These are phyloP conservation scores for Chloromyia formosa DNA, from an alignment of 2,888 invertebrate species.

Conservation along the genomic window DNA sequence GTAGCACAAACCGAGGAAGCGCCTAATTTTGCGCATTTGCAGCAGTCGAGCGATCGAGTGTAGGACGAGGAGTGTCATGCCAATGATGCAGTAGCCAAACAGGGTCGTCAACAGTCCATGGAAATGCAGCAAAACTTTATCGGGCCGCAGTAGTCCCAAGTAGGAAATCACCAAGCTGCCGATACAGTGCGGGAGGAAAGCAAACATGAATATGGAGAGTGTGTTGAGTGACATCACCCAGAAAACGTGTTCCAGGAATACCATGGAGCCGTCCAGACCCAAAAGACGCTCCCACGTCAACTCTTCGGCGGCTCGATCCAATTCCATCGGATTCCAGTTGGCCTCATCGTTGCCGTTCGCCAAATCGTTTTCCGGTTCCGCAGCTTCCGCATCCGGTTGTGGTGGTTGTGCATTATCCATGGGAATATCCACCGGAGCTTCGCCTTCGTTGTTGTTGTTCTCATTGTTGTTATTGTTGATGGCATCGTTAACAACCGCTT, in stretches of 20 bases:
- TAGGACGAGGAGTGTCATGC: slow-evolving; percentile 80
- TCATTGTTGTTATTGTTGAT: slow-evolving; percentile 50
- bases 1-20: slow-evolving; percentile 91
- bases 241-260: slow-evolving; percentile 98
- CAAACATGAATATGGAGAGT: slow-evolving; percentile 95
- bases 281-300: slow-evolving; percentile 97
- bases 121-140: slow-evolving; percentile 77
- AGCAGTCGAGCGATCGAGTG: slow-evolving; percentile 86
- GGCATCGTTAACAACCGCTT: slow-evolving; percentile 49
- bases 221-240: slow-evolving; percentile 99
- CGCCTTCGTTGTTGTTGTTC: slow-evolving; percentile 53
- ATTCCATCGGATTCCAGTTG: slow-evolving; percentile 99
- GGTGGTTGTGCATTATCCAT: slow-evolving; percentile 60
- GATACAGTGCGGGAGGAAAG: slow-evolving; percentile 95
- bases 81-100: slow-evolving; percentile 92
- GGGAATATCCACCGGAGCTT: slow-evolving; percentile 57
- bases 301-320: slow-evolving; percentile 97
- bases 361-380: slow-evolving; percentile 63
- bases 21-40: slow-evolving; percentile 80
- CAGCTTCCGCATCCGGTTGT: slow-evolving; percentile 61
- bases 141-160: slow-evolving; percentile 66
- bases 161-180: slow-evolving; percentile 84
- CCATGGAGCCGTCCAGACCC: slow-evolving; percentile 94
- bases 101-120: slow-evolving; percentile 92
- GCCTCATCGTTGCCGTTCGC: slow-evolving; percentile 75